Conservation (phyloP, 2,888 invertebrate species). For the Dorcus parallelipipedus region DNA sequence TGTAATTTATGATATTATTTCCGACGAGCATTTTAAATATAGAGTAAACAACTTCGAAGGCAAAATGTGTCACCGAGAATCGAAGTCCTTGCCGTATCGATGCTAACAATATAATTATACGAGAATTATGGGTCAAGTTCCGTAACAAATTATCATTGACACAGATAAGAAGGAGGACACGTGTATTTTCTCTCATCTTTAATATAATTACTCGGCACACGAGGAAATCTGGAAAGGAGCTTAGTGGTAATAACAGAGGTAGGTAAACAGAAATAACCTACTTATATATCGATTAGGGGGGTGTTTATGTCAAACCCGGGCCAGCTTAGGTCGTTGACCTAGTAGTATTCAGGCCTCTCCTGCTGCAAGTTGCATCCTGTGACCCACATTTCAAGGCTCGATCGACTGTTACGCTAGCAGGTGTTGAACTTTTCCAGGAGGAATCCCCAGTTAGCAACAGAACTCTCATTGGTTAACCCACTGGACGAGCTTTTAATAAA, state of each 20-base stretch:
- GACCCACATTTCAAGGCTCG: slow-evolving; percentile 48
- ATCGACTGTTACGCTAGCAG: slow-evolving; percentile 38
- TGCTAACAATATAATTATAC: too few relatives aligned
- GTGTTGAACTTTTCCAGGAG: slow-evolving; percentile 16
- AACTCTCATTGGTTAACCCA: neutral
- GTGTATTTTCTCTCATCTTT: too few relatives aligned
- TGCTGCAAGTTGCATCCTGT: slow-evolving; percentile 37
- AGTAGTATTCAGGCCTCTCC: slow-evolving; percentile 25
- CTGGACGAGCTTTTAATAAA: neutral
- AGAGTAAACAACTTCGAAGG: too few relatives aligned
- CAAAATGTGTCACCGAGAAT: too few relatives aligned
- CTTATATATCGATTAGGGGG: slow-evolving; percentile 27
- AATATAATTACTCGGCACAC: neutral
- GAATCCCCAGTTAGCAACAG: neutral
- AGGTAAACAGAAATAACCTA: slow-evolving; percentile 28
- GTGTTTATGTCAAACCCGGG: slow-evolving; percentile 30
- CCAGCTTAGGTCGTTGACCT: slow-evolving; percentile 40
- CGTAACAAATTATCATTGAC: too few relatives aligned
- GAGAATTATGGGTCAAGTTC: too few relatives aligned
- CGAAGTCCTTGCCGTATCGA: too few relatives aligned
- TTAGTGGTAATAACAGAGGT: neutral
- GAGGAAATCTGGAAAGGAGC: neutral
- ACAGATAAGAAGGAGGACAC: too few relatives aligned
- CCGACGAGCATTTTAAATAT: too few relatives aligned
- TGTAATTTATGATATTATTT: too few relatives aligned